phyloP scores from a whole-genome alignment of 2,888 invertebrate species.

The Arctia plantaginis region DNA sequence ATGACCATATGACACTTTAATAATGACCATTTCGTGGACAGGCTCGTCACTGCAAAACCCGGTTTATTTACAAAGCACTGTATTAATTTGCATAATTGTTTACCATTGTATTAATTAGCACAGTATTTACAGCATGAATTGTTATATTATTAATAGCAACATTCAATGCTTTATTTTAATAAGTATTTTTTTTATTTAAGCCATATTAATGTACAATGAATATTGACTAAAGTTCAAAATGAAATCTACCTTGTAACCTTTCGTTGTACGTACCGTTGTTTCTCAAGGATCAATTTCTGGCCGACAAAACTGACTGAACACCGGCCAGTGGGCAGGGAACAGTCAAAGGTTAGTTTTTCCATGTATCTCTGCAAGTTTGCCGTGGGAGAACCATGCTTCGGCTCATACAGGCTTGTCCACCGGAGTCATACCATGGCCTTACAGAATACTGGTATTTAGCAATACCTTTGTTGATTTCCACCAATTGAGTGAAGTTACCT shows the following conservation, averaged over 20 bases:
- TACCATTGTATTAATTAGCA: conserved; percentile 11
- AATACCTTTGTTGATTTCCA: background rate
- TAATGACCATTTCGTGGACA: background rate
- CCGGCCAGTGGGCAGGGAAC: too few relatives aligned
- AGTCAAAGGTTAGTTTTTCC: too few relatives aligned
- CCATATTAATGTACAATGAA: background rate
- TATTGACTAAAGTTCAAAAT: background rate
- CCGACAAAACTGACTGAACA: too few relatives aligned
- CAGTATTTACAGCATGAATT: conserved; percentile 16
- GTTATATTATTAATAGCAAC: conserved; percentile 10
- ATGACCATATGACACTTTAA: too few relatives aligned
- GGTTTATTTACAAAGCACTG: conserved; percentile 14
- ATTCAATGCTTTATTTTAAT: conserved; percentile 1
- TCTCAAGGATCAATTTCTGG: too few relatives aligned
- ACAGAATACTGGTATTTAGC: background rate
- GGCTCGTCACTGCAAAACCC: background rate
- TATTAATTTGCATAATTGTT: conserved; percentile 20
- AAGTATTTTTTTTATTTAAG: background rate
- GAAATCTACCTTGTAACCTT: background rate
- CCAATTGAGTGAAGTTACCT: background rate
- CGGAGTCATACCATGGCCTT: too few relatives aligned
- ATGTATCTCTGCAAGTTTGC: background rate
- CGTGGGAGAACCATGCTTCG: too few relatives aligned
- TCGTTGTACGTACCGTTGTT: too few relatives aligned
- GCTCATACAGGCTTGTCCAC: too few relatives aligned